Evolutionary conservation across 2,113 vertebrate species (phyloP).

Genomic region (Corythornis vintsioides): DNA sequence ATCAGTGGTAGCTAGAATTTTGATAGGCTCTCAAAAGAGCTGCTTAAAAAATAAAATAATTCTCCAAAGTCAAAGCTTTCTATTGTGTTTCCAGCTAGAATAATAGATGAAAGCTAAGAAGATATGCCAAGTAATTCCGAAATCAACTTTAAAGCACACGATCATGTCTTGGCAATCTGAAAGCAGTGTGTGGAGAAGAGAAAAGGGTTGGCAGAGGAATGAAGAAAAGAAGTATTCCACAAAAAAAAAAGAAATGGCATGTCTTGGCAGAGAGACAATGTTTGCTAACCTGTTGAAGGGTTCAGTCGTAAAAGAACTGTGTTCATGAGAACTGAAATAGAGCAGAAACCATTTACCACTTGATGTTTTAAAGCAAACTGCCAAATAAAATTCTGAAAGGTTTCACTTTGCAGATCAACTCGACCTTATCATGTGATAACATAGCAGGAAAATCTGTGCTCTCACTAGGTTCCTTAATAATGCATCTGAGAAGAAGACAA

Average conservation of each 20-base stretch:
- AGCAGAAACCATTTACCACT: slow-evolving; percentile 57
- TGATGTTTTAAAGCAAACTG: slow-evolving; percentile 71
- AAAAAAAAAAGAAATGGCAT: slow-evolving; percentile 63
- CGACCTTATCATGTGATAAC: slow-evolving; percentile 66
- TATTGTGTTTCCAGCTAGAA: slow-evolving; percentile 60
- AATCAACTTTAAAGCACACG: slow-evolving; percentile 63
- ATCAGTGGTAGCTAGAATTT: slow-evolving; percentile 15
- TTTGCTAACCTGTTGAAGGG: slow-evolving; percentile 68
- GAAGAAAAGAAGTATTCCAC: slow-evolving; percentile 69
- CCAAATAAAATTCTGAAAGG: slow-evolving; percentile 72
- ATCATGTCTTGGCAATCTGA: slow-evolving; percentile 68
- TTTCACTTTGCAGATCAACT: slow-evolving; percentile 67
- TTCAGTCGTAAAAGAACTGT: slow-evolving; percentile 52
- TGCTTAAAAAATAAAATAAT: background rate
- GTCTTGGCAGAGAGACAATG: slow-evolving; percentile 66
- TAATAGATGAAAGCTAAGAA: slow-evolving; percentile 67
- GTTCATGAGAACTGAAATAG: slow-evolving; percentile 67
- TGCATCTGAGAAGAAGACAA: slow-evolving; percentile 39
- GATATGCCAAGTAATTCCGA: slow-evolving; percentile 66
- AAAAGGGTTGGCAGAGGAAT: slow-evolving; percentile 55
- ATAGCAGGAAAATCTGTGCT: slow-evolving; percentile 64
- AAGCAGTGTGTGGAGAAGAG: slow-evolving; percentile 40
- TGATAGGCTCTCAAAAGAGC: slow-evolving; percentile 9
- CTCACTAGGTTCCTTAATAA: slow-evolving; percentile 55
- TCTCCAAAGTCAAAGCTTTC: slow-evolving; percentile 50